phyloP scores from a whole-genome alignment of 2,797 vertebrate genomes.

The Vespertilio murinus region DNA sequence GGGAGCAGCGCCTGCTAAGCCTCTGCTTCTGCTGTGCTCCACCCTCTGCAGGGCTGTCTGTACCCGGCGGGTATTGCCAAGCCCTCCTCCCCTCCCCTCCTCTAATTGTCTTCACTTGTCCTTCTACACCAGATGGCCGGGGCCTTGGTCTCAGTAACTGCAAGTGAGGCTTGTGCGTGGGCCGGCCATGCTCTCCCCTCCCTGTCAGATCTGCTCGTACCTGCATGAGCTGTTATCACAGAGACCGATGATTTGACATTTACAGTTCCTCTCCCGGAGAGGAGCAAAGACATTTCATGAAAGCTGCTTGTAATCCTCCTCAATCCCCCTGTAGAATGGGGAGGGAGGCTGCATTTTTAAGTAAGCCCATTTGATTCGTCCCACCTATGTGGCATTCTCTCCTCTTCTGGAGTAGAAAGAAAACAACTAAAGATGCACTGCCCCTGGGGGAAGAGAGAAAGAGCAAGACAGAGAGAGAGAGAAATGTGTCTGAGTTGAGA shows the following conservation, averaged over 20 bases:
- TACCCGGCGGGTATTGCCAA: neutral
- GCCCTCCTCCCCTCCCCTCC: neutral
- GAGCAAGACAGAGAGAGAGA: neutral
- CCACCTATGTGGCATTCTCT: neutral
- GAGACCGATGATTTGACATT: conserved; percentile 70
- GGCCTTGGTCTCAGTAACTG: neutral
- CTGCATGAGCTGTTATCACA: neutral
- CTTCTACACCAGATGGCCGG: neutral
- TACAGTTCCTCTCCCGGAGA: conserved; percentile 68
- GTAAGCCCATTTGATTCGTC: conserved; percentile 44
- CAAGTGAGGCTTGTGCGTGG: accelerated
- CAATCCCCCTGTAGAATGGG: neutral
- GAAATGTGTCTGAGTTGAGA: neutral
- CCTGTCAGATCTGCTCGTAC: neutral
- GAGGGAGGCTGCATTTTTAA: conserved; percentile 34
- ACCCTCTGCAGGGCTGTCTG: neutral
- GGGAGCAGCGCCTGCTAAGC: neutral
- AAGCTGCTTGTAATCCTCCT: conserved; percentile 64
- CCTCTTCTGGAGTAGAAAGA: neutral
- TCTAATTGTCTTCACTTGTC: neutral
- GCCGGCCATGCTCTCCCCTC: neutral
- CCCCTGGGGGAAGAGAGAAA: neutral
- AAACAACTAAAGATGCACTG: conserved; percentile 34
- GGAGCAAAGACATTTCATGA: conserved; percentile 64
- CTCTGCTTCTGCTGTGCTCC: neutral